Percentiles rank a stretch among this genome's conserved stretches.
Evolutionary conservation across 2,888 invertebrate species (phyloP).

Genomic region (Theretra japonica): DNA sequence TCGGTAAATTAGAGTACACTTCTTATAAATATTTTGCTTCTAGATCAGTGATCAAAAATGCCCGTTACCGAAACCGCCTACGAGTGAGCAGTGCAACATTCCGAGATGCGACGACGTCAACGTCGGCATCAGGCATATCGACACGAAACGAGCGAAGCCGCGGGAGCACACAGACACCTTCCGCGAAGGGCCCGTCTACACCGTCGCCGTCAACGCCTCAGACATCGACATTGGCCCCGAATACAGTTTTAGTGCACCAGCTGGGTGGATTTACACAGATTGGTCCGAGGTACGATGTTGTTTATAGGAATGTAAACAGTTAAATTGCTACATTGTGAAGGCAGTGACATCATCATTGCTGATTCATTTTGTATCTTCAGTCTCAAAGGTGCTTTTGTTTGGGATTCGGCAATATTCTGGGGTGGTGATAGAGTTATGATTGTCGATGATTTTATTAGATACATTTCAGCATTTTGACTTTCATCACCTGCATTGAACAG

Average conservation of each 20-base stretch:
- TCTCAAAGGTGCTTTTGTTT: not conserved
- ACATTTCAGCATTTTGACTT: no score
- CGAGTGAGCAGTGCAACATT: slow-evolving; percentile 65
- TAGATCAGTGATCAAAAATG: slow-evolving; percentile 77
- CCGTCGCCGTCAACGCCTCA: slow-evolving; percentile 67
- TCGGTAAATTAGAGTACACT: not conserved
- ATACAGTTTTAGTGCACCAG: slow-evolving; percentile 68
- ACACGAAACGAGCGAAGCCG: slow-evolving; percentile 54
- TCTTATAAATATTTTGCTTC: slow-evolving; percentile 34
- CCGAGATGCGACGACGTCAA: slow-evolving; percentile 60
- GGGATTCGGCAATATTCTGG: not conserved
- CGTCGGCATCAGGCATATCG: slow-evolving; percentile 54
- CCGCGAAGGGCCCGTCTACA: slow-evolving; percentile 72
- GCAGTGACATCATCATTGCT: not conserved
- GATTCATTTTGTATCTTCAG: slow-evolving; percentile 3
- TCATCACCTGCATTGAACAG: no score
- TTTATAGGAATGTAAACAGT: not conserved
- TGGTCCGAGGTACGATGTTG: slow-evolving; percentile 78
- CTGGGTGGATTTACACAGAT: slow-evolving; percentile 84
- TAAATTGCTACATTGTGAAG: not conserved
- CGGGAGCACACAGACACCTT: slow-evolving; percentile 69
- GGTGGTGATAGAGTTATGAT: no score
- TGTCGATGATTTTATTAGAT: no score
- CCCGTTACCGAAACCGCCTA: slow-evolving; percentile 63
- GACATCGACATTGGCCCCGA: slow-evolving; percentile 70